Percentiles rank a stretch among this genome's conserved stretches.
These are phyloP conservation scores for Platyura marginata DNA, from an alignment of 1,140 invertebrate species.

Conservation along the genomic window DNA sequence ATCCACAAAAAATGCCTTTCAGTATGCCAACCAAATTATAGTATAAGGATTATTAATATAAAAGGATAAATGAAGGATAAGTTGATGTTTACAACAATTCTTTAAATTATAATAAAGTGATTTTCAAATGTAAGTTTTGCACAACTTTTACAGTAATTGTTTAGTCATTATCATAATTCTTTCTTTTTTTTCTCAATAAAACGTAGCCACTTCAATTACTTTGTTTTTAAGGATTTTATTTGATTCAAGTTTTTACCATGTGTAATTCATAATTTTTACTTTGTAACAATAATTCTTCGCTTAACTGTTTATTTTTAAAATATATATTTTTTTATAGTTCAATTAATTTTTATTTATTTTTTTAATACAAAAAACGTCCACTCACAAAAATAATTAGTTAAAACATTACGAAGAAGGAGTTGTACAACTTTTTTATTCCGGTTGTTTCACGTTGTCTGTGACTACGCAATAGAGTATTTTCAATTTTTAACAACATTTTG, in stretches of 20 bases:
- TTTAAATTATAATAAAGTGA: too few relatives aligned
- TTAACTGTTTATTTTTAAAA: not conserved
- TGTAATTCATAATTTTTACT: not conserved
- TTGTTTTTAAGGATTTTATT: not conserved
- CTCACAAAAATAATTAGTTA: slow-evolving; percentile 28
- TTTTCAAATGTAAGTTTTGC: too few relatives aligned
- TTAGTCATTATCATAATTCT: too few relatives aligned
- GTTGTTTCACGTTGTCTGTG: slow-evolving; percentile 61
- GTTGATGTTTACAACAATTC: too few relatives aligned
- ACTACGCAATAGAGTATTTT: slow-evolving; percentile 52
- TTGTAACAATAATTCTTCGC: not conserved
- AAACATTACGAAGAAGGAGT: slow-evolving; percentile 68
- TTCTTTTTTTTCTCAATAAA: not conserved
- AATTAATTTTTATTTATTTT: not conserved
- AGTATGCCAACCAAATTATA: too few relatives aligned
- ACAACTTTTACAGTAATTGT: too few relatives aligned
- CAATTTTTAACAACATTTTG: slow-evolving; percentile 42
- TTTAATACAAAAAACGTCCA: not conserved
- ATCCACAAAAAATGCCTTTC: too few relatives aligned
- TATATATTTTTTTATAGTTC: not conserved
- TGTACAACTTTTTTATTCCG: slow-evolving; percentile 66
- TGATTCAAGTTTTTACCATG: not conserved
- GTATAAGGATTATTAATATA: too few relatives aligned
- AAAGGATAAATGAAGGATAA: too few relatives aligned
- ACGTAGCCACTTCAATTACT: not conserved